These are phyloP conservation scores for Cyclargus thomasi DNA, from an alignment of 1,140 invertebrate genomes.

Conservation along the genomic window DNA sequence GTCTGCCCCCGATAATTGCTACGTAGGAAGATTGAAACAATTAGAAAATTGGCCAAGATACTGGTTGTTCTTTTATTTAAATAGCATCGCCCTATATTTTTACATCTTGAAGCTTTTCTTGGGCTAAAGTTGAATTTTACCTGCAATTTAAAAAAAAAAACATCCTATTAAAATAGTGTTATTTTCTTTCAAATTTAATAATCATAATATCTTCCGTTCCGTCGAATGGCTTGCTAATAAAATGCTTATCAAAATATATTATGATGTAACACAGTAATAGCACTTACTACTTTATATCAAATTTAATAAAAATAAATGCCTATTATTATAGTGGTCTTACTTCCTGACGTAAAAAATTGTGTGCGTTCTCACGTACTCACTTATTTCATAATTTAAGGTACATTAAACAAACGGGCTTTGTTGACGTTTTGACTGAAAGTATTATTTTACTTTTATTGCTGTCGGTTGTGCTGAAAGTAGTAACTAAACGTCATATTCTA, in stretches of 20 bases:
- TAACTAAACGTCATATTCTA: no score
- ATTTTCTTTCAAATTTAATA: neutral
- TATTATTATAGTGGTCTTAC: neutral
- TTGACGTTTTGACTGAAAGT: neutral
- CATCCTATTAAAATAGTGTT: no score
- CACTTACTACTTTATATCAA: constrained; percentile 5
- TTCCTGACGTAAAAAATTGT: neutral
- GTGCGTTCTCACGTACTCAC: neutral
- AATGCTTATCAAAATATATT: constrained; percentile 12
- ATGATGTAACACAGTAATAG: constrained; percentile 15
- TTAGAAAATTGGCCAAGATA: constrained; percentile 2
- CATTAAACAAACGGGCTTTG: neutral
- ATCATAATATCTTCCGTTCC: constrained; percentile 3
- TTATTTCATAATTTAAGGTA: neutral
- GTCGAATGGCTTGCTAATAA: constrained; percentile 14
- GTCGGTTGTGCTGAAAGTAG: no score
- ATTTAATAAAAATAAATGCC: neutral
- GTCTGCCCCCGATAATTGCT: constrained; percentile 10
- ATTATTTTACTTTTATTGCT: no score
- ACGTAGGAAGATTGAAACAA: neutral
- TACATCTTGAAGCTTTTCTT: no score
- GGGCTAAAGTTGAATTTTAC: no score
- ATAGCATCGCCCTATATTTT: neutral
- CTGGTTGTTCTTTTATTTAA: neutral
- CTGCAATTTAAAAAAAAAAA: no score